Percentiles rank a stretch among this genome's conserved stretches.
These are phyloP conservation scores for Malurus leucopterus DNA, from an alignment of 2,797 vertebrate genomes.

Conservation along the genomic window DNA sequence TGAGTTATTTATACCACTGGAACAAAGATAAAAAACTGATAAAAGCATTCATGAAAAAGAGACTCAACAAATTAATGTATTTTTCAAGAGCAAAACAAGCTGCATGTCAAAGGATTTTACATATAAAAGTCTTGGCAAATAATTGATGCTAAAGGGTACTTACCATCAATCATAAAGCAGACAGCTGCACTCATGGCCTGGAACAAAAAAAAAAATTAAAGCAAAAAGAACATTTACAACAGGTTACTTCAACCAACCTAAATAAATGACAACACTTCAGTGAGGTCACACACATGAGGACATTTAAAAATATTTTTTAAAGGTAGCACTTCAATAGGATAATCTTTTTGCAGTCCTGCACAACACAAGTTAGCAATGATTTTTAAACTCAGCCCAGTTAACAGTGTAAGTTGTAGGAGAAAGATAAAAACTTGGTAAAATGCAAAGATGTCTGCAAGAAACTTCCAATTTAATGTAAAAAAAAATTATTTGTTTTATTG, in stretches of 20 bases:
- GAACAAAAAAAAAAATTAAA: conserved; percentile 27
- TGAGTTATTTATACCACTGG: background rate
- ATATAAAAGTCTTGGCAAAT: background rate
- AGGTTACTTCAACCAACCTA: background rate
- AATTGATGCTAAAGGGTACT: conserved; percentile 48
- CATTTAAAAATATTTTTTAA: background rate
- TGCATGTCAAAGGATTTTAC: background rate
- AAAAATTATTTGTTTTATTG: background rate
- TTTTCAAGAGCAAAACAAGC: background rate
- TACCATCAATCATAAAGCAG: conserved; percentile 97
- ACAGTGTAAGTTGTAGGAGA: background rate
- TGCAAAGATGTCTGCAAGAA: background rate
- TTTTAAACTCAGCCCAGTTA: background rate
- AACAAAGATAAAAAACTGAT: background rate
- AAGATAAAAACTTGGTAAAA: background rate
- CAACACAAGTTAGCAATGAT: background rate
- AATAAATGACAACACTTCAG: background rate
- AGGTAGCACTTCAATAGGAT: background rate
- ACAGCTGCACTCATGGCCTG: conserved; percentile 98
- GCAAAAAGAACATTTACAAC: conserved; percentile 18
- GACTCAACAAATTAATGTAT: background rate
- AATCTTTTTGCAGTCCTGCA: background rate
- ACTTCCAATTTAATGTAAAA: background rate
- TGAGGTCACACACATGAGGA: background rate
- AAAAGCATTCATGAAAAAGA: background rate